A percentile compares a stretch with the other conserved stretches of the same genome.
Evolutionary conservation across 2,888 invertebrate genomes (phyloP).

Genomic region (Dinocampus coccinellae): DNA sequence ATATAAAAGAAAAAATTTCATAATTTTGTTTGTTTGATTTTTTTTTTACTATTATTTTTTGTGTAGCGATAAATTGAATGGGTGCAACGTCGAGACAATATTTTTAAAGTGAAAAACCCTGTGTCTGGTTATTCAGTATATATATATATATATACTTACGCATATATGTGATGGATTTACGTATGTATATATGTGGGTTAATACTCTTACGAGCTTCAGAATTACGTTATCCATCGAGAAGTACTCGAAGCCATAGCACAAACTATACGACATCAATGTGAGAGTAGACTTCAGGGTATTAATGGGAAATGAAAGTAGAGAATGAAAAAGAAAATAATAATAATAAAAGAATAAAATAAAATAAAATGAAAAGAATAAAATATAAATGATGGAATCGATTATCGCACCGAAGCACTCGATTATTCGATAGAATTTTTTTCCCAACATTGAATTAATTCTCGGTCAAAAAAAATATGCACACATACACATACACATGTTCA

Average conservation of each 20-base stretch:
- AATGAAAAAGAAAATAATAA: no score
- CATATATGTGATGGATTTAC: not conserved
- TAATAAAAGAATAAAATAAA: no score
- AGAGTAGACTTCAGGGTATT: not conserved
- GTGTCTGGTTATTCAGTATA: not conserved
- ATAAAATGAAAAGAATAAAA: not conserved
- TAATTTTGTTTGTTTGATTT: no score
- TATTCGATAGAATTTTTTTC: not conserved
- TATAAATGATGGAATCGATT: conserved; percentile 14
- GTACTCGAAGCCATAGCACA: conserved; percentile 39
- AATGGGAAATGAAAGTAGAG: not conserved
- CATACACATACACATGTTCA: not conserved
- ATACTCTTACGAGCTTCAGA: conserved; percentile 13
- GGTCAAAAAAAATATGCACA: not conserved
- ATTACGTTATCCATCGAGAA: conserved; percentile 47
- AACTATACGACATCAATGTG: conserved; percentile 24
- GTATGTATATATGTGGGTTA: not conserved
- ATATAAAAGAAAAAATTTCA: no score
- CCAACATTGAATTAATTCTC: no score
- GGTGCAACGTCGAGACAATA: not conserved
- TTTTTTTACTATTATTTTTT: no score
- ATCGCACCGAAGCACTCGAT: not conserved
- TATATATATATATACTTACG: not conserved
- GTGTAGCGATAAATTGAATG: not conserved
- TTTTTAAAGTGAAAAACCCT: not conserved